Conservation (phyloP, 2,113 vertebrate species). For the Calidris pugnax region DNA sequence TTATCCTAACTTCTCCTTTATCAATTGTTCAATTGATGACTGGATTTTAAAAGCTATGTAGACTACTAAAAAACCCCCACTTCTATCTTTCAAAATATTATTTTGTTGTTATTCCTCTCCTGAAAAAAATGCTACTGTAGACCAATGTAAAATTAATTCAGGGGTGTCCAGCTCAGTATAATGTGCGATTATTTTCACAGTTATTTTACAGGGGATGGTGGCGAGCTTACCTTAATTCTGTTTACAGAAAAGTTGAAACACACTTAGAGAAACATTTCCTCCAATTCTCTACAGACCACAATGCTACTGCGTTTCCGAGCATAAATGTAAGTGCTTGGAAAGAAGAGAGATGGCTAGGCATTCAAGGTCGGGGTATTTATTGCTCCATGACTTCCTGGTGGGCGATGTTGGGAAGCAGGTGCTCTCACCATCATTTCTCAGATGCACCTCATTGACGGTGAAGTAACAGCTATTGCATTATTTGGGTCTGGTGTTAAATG, state of each 20-base stretch:
- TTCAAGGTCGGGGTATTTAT: neutral
- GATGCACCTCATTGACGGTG: neutral
- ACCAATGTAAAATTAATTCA: neutral
- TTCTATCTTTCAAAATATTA: neutral
- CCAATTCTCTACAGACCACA: neutral
- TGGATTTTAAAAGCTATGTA: neutral
- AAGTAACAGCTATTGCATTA: neutral
- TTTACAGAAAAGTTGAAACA: neutral
- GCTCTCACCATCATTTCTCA: neutral
- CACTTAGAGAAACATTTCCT: neutral
- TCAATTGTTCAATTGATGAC: neutral
- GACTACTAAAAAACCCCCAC: fast-evolving
- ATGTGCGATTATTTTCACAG: neutral
- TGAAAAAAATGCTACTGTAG: neutral
- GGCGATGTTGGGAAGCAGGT: neutral
- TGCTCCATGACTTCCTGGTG: neutral
- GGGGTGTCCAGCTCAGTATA: neutral
- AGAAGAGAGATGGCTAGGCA: neutral
- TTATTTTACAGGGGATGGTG: neutral
- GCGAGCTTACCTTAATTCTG: neutral
- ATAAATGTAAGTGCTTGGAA: neutral
- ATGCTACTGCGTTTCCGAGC: neutral
- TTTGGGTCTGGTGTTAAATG: neutral
- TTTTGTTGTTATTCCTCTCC: neutral
- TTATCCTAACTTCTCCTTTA: neutral